Evolutionary conservation across 1,140 invertebrate species (phyloP), one percentile per base, ranked within the genome.

Genomic region (Portunus trituberculatus): DNA sequence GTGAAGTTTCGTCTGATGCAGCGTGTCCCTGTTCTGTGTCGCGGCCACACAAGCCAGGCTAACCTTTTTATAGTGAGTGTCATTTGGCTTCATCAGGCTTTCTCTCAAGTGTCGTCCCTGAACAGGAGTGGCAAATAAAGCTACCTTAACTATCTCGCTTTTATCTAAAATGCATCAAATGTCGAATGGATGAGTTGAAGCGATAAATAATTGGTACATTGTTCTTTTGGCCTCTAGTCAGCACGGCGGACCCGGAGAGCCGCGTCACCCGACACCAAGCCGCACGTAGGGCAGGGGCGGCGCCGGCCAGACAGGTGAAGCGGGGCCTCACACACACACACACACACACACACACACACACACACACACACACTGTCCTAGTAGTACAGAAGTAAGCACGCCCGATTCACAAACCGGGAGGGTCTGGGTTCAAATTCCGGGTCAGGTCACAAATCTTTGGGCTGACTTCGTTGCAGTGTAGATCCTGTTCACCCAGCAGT

Each of bases 161-260:
- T 76, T 76, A 76, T 76, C 67, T 76, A 76, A 76, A 76, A 76
- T 76, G n/a, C 67, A 76, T 76, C 67, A 8, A n/a, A n/a, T 76
- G 67, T 76, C 67, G 20, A 76, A n/a, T n/a, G 67, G 67, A 76
- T 76, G 67, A 76, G 67, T 12, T 76, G 67, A 76, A 76, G 67
- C 67, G 67, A 76, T 76, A 76, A 76, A 76, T 76, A 76, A 76
- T 76, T 76, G 67, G 20, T 76, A 76, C 67, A 76, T n/a, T 76
- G 67, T 76, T 76, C 67, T 76, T 76, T 76, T 76, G 67, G 67
- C 67, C 67, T 76, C 67, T 16, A 7, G 67, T 76, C 67, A 25
- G 67, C 25, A n/a, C n/a, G 67, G 4, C 20, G 67, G 67, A 59
- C 67, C 67, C 67, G 67, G 6, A n/a, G 67, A 76, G 67, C 67